A percentile compares a stretch with the other conserved stretches of the same genome.
phyloP scores from a whole-genome alignment of 2,797 vertebrate genomes.

The Holocentrus rufus region DNA sequence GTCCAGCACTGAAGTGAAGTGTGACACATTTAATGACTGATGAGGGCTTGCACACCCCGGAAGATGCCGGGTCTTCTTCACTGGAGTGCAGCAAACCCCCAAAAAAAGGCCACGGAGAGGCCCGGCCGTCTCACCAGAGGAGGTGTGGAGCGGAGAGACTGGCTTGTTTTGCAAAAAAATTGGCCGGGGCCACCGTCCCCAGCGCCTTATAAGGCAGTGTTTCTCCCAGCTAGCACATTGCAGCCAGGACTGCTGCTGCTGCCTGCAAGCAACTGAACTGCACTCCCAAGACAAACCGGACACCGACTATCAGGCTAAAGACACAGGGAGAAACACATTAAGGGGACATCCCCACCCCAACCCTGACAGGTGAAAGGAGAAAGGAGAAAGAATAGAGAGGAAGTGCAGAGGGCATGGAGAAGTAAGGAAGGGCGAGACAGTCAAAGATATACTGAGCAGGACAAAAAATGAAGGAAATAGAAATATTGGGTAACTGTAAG shows the following conservation, averaged over 20 bases:
- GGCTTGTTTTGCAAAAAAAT: slow-evolving; percentile 78
- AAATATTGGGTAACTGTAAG: neutral
- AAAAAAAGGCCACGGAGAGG: slow-evolving; percentile 58
- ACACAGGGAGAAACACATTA: slow-evolving; percentile 20
- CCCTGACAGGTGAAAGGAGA: slow-evolving; percentile 12
- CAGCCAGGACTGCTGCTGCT: slow-evolving; percentile 64
- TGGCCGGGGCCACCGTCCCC: slow-evolving; percentile 81
- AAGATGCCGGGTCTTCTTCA: slow-evolving; percentile 52
- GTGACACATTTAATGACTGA: slow-evolving; percentile 39
- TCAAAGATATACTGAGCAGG: too few relatives aligned
- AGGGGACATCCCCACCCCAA: slow-evolving; percentile 38
- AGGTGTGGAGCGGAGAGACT: slow-evolving; percentile 74
- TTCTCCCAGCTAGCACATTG: slow-evolving; percentile 78
- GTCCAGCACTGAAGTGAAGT: slow-evolving; percentile 32
- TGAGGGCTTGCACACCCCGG: slow-evolving; percentile 30
- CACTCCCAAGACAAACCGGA: slow-evolving; percentile 64
- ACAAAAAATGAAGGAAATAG: too few relatives aligned
- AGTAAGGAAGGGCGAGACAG: too few relatives aligned
- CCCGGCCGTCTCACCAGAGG: slow-evolving; percentile 68
- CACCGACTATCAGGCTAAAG: slow-evolving; percentile 53
- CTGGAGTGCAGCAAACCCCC: slow-evolving; percentile 55
- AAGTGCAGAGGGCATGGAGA: slow-evolving; percentile 1
- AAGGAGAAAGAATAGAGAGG: slow-evolving; percentile 15
- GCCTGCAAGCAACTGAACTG: slow-evolving; percentile 66
- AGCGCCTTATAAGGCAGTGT: slow-evolving; percentile 87